Base-by-base conservation (phyloP, 1,140 invertebrate species). In the Stenopsyche tienmushanensis region DNA sequence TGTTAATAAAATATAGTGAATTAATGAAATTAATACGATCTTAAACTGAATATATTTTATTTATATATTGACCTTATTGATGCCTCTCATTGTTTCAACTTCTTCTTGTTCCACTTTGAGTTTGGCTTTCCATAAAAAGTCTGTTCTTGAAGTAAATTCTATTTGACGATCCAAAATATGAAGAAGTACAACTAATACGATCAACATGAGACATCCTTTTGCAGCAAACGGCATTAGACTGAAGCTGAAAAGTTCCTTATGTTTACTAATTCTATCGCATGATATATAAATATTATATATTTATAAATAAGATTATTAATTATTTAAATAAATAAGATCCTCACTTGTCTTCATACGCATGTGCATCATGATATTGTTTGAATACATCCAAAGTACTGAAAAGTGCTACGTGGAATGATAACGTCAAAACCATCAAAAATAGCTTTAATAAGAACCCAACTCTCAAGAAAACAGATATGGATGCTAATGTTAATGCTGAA, bases 91-190 rank as follows among this genome's bases (percentile, higher is more conserved):
- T 0, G 91, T 95, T 78, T 97, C 94, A 1, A 96, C 92, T 74
- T 97, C 93, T 71, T 96, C 92, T 76, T 96, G 93, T 75, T 97
- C 94, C 0, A 93, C 88, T 75, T 90, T 90, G 0, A 95, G 77
- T 76, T 94, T 93, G n/a, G 88, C 88, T 77, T 94, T 92, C 94
- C 94, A 97, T 0, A 96, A 76, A 76, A 93, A 96, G 76, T 97
- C 94, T 0, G 91, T 91, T 47, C 95, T 79, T 0, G 92, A 89
- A 0, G 91, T 91, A 70, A 90, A 92, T 75, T 96, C 92, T 3
- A 92, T 89, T 79, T 94, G 92, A 18, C 91, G 79, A 73, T 94
- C 92, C 45, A 94, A 79, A 2, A 92, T 85, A 69, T 93, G 90
- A 1, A 94, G 82, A 1, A 92, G 76, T 0, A 85, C 74, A 0